Conservation (phyloP, 2,888 invertebrate species). For the Lycophotia porphyrea region DNA sequence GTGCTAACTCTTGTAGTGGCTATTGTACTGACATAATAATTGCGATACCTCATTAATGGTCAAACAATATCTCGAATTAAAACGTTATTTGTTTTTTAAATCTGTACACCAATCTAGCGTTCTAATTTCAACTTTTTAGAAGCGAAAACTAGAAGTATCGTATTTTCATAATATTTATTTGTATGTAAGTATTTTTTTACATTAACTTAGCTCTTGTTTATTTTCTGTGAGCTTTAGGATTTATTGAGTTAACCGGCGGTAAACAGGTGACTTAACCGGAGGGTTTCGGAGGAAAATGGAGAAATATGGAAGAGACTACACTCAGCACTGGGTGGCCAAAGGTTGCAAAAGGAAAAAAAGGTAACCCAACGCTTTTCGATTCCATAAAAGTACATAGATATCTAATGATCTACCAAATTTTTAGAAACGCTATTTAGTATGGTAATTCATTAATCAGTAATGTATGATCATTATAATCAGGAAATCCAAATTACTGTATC, state of each 20-base stretch:
- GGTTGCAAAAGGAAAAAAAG: not conserved
- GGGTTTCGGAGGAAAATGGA: too few species aligned
- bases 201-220: not conserved
- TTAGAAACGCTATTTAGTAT: not conserved
- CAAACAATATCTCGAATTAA: conserved; percentile 41
- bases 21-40: conserved; percentile 72
- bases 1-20: conserved; percentile 68
- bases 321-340: not conserved
- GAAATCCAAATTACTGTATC: not conserved
- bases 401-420: not conserved
- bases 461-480: not conserved
- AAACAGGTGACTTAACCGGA: not conserved
- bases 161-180: not conserved
- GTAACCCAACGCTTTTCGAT: not conserved
- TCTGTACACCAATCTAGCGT: not conserved
- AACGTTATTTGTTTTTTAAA: conserved; percentile 15
- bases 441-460: not conserved
- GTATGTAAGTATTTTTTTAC: not conserved
- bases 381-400: not conserved
- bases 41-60: conserved; percentile 67
- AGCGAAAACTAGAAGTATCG: not conserved
- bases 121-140: not conserved
- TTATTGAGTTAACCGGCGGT: not conserved
- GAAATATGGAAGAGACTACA: not conserved
- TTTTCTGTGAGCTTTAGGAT: conserved; percentile 1